Evolutionary conservation across 2,113 vertebrate species (phyloP).

Genomic region (Mus spicilegus): DNA sequence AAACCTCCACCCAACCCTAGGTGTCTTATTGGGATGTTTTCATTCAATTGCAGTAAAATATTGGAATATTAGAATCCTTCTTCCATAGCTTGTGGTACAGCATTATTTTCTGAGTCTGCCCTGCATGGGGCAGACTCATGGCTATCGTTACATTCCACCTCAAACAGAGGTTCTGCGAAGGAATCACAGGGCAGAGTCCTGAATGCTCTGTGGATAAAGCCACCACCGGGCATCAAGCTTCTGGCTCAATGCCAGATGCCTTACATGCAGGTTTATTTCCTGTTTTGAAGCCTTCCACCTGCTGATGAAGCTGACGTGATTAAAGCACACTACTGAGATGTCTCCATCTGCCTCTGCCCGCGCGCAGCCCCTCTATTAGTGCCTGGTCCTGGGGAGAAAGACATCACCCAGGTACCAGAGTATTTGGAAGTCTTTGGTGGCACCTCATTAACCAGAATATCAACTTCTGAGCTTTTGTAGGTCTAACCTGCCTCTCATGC

Average conservation of each 20-base stretch:
- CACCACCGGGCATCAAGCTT: background rate
- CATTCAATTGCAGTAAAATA: constrained; percentile 70
- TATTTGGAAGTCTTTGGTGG: background rate
- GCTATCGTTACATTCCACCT: constrained; percentile 78
- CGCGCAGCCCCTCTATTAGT: background rate
- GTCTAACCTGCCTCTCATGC: background rate
- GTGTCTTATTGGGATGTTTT: constrained; percentile 57
- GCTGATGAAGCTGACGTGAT: background rate
- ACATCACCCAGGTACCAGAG: background rate
- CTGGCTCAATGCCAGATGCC: background rate
- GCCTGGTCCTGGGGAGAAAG: background rate
- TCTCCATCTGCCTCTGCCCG: background rate
- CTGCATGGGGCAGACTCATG: constrained; percentile 72
- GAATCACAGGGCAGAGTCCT: constrained; percentile 80
- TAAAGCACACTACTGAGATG: background rate
- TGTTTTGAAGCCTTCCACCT: background rate
- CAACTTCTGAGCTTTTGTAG: background rate
- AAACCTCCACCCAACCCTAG: background rate
- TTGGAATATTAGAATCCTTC: constrained; percentile 66
- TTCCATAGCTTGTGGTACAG: constrained; percentile 80
- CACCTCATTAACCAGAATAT: constrained; percentile 11
- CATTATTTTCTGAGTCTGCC: constrained; percentile 76
- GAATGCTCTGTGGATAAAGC: constrained; percentile 15
- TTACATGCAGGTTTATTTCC: background rate
- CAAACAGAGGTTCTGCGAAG: constrained; percentile 77